These are phyloP conservation scores for Drosophila yakuba DNA, from an alignment of 1,140 invertebrate species.

Conservation along the genomic window DNA sequence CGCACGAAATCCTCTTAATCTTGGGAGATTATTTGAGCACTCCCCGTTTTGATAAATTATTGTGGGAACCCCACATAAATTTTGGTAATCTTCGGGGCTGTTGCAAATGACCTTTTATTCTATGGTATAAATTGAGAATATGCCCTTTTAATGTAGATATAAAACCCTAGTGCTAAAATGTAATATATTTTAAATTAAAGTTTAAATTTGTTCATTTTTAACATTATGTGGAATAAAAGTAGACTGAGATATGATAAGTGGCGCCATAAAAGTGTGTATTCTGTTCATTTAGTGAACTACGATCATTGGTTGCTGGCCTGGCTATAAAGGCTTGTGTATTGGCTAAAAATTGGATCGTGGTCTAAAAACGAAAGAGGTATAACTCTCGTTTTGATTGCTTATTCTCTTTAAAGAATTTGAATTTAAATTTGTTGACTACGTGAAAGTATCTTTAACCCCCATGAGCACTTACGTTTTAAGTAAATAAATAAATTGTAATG, in stretches of 20 bases:
- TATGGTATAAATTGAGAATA: no score
- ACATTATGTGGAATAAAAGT: no score
- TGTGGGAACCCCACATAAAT: slow-evolving; percentile 62
- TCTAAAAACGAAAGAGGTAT: neutral
- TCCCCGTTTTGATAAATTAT: slow-evolving; percentile 65
- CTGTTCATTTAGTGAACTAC: neutral
- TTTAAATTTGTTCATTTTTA: no score
- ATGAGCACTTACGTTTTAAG: no score
- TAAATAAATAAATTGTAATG: no score
- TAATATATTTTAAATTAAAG: no score
- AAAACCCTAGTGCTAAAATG: no score
- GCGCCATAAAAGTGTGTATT: slow-evolving; percentile 1
- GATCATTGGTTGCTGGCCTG: neutral
- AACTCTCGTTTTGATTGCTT: neutral
- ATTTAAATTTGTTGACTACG: no score
- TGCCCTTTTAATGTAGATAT: no score
- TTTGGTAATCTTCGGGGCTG: neutral
- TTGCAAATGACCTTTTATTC: neutral
- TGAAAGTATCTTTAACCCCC: no score
- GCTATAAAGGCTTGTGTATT: neutral
- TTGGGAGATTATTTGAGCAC: slow-evolving; percentile 22
- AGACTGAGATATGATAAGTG: neutral
- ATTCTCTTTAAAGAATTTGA: neutral
- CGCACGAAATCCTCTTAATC: slow-evolving; percentile 38
- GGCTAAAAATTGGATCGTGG: neutral